These are phyloP conservation scores for Helicoverpa zea DNA, from an alignment of 1,140 invertebrate species.

Conservation along the genomic window DNA sequence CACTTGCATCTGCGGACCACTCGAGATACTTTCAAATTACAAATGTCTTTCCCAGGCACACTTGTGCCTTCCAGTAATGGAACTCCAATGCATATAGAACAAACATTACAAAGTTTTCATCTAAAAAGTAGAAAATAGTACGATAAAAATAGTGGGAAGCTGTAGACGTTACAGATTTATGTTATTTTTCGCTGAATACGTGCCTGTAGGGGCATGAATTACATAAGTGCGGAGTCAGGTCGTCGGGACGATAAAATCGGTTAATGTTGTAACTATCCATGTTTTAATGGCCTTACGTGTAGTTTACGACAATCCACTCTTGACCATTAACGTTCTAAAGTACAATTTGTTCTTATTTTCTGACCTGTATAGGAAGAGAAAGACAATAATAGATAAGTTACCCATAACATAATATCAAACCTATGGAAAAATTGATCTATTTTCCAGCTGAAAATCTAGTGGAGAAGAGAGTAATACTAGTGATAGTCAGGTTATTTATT, in stretches of 20 bases:
- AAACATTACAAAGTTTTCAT: not conserved
- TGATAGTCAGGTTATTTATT: not conserved
- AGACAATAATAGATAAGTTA: too few species aligned
- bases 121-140: constrained; percentile 7
- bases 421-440: too few species aligned
- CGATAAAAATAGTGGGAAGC: not conserved
- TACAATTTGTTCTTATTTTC: too few species aligned
- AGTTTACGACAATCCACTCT: too few species aligned
- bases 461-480: not conserved
- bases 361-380: too few species aligned
- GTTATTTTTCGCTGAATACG: constrained; percentile 19
- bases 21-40: not conserved
- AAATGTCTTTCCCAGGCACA: not conserved
- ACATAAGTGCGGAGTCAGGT: constrained; percentile 14
- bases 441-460: not conserved
- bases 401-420: too few species aligned
- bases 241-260: constrained; percentile 10
- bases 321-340: too few species aligned
- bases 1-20: not conserved
- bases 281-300: not conserved
- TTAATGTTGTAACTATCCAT: not conserved
- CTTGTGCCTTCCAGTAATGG: not conserved
- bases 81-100: not conserved
- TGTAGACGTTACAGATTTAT: constrained; percentile 15
- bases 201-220: constrained; percentile 9